Evolutionary conservation across 2,888 invertebrate genomes (phyloP), one percentile per base, ranked within the genome.

Genomic region (Apeira syringaria): DNA sequence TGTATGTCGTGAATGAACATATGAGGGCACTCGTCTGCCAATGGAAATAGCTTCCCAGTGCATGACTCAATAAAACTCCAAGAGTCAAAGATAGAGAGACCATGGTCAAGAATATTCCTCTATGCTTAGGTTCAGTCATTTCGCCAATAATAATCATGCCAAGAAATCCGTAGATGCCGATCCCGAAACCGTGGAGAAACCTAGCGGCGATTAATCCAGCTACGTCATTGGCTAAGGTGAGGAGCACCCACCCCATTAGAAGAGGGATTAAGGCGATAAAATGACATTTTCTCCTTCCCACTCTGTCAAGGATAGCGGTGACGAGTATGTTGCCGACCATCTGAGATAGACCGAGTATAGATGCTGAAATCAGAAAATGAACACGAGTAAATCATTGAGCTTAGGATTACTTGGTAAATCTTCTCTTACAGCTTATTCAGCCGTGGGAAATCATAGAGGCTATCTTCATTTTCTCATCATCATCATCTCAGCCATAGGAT

Each of bases 51-150:
- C 90, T 91, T 0, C 94, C 94, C 34, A 94, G 64, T 0, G 86
- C 64, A 57, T 94, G 94, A 1, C 91, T 85, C 0, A 87, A 45
- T 0, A 93, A 74, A 2, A 93, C 90, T 10, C 93, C 93, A 1
- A 80, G 46, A 0, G 93, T 90, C 20, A 92, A 86, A 0, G 91
- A 83, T 0, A 93, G 64, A 0, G 91, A 90, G 4, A 92, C 85
- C 3, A 85, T 80, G 1, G 92, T 87, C 12, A 92, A 74, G 10
- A 93, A 80, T 1, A 91, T 79, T 1, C 93, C 92, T 25, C 94
- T 80, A 27, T 92, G 82, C 36, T 80, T 86, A 0, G 91, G 93
- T 34, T 90, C 87, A 0, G 87, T 80, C 18, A 83, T 90, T 68
- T 92, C 92, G 26, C 89, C 89, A 4, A 91, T 82, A 35, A 90